phyloP scores from a whole-genome alignment of 2,888 invertebrate species.

The Dicyrtomina minuta region DNA sequence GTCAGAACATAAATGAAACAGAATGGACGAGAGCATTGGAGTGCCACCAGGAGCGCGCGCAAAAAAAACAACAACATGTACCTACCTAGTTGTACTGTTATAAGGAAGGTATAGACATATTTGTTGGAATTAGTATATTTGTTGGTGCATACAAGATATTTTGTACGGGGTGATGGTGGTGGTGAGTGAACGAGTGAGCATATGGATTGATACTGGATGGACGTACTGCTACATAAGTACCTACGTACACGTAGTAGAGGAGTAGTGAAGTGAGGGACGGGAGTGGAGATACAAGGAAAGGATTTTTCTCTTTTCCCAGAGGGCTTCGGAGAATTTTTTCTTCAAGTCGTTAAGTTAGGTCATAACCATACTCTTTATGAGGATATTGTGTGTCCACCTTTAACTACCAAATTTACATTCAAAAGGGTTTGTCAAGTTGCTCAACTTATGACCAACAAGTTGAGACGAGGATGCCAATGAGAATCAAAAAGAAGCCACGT shows the following conservation, averaged over 20 bases:
- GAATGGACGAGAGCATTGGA: too few relatives aligned
- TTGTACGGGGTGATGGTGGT: not conserved
- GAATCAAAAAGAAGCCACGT: conserved; percentile 43
- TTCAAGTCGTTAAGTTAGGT: conserved; percentile 50
- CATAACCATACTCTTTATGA: conserved; percentile 53
- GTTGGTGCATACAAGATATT: too few relatives aligned
- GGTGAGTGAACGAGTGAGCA: not conserved
- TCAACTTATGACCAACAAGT: conserved; percentile 44
- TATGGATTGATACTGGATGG: too few relatives aligned
- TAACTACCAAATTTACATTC: conserved; percentile 54
- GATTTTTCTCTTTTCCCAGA: conserved; percentile 41
- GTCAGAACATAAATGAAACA: too few relatives aligned
- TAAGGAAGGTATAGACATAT: too few relatives aligned
- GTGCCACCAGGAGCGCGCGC: conserved; percentile 23
- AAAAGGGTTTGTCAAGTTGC: conserved; percentile 53
- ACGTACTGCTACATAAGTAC: too few relatives aligned
- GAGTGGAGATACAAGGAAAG: too few relatives aligned
- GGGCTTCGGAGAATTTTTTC: conserved; percentile 45
- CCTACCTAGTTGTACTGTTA: too few relatives aligned
- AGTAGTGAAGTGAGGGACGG: too few relatives aligned
- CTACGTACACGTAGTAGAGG: too few relatives aligned
- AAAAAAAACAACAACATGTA: not conserved
- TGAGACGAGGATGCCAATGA: conserved; percentile 28
- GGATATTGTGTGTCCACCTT: conserved; percentile 51
- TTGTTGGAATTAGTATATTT: too few relatives aligned